Percentiles rank a stretch among this genome's conserved stretches.
Evolutionary conservation across 1,140 invertebrate species (phyloP).

Genomic region (Panagrolaimus sp.): DNA sequence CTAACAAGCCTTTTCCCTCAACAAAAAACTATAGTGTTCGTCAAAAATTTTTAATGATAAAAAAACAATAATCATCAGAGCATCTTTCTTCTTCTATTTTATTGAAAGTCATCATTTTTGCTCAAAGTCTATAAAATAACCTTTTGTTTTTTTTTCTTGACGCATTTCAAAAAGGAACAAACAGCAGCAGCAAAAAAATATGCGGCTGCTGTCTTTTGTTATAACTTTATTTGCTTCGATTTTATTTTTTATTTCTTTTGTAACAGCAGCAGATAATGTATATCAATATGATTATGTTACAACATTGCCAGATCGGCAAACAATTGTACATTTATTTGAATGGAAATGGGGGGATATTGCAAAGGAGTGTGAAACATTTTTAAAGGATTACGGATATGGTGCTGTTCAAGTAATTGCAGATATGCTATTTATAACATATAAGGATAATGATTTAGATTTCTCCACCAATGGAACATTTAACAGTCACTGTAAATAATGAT

Average conservation of each 20-base stretch:
- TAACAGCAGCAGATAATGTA: constrained; percentile 11
- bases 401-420: constrained; percentile 69
- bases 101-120: too few species aligned
- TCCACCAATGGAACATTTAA: neutral
- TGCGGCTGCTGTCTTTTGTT: neutral
- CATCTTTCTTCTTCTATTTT: too few species aligned
- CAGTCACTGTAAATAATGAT: constrained; percentile 24
- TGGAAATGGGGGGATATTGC: constrained; percentile 81
- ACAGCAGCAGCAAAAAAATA: neutral
- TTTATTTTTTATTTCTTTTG: neutral
- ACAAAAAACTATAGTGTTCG: too few species aligned
- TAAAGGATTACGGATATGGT: constrained; percentile 72
- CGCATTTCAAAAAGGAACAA: neutral
- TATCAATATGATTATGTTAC: constrained; percentile 44
- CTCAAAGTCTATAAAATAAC: too few species aligned
- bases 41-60: too few species aligned
- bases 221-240: neutral
- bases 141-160: too few species aligned
- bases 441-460: too few species aligned
- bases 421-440: too few species aligned
- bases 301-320: constrained; percentile 35
- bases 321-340: constrained; percentile 66
- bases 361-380: constrained; percentile 73
- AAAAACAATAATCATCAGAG: too few species aligned
- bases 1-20: too few species aligned